phyloP scores from a whole-genome alignment of 2,797 vertebrate species.

The Staurois parvus region DNA sequence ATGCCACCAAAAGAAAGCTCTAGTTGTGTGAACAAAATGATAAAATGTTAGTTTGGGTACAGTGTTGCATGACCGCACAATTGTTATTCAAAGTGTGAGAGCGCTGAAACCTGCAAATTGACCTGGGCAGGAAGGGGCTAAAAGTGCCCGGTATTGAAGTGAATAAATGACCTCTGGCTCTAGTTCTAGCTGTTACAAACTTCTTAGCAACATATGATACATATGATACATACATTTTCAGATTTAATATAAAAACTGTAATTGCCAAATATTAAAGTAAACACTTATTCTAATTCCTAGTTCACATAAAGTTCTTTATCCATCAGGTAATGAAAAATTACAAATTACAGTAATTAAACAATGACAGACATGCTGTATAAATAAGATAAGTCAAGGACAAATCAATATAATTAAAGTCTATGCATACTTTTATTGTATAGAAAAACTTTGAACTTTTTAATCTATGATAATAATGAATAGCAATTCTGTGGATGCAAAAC shows the following conservation, averaged over 20 bases:
- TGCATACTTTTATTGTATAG: background rate
- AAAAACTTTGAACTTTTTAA: background rate
- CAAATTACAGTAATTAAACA: background rate
- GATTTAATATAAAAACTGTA: background rate
- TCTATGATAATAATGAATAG: background rate
- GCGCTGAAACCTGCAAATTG: too few relatives aligned
- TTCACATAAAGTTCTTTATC: background rate
- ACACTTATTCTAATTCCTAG: background rate
- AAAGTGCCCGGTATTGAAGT: too few relatives aligned
- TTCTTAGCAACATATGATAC: too few relatives aligned
- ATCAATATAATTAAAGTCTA: background rate
- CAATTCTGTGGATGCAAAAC: background rate
- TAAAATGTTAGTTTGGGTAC: too few relatives aligned
- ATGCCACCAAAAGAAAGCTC: too few relatives aligned
- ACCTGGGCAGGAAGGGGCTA: too few relatives aligned
- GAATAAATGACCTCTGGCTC: background rate
- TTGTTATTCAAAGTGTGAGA: too few relatives aligned
- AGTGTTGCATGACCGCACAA: too few relatives aligned
- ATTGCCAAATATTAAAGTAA: background rate
- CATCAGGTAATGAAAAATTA: background rate
- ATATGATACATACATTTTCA: too few relatives aligned
- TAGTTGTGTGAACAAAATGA: too few relatives aligned
- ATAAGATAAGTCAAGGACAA: slow-evolving; percentile 24
- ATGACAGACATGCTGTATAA: background rate
- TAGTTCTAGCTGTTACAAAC: background rate